Evolutionary conservation across 2,888 invertebrate species (phyloP), one percentile per base, ranked within the genome.

Genomic region (Spodoptera exigua): DNA sequence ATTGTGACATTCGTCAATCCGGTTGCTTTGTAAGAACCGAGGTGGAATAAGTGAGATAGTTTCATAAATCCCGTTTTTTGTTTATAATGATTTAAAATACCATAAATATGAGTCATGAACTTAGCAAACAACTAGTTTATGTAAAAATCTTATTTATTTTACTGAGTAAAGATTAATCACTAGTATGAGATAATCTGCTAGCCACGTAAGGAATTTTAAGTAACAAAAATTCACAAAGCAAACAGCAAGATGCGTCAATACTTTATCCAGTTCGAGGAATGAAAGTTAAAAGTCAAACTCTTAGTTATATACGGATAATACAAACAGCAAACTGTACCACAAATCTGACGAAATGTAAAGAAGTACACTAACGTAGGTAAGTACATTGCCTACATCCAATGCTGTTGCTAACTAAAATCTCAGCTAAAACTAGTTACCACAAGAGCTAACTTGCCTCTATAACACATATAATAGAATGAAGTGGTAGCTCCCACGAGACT

Each of bases 401-500:
- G n/a, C 39, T 36, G 44, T 48, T 62, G 45, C 56, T 49, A 53
- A 59, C 64, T 63, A 45, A 76, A 57, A 62, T 54, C 70, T 62
- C 39, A 63, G 57, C 39, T 59, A 60, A 67, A 74, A 79, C 78
- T 70, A 63, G 76, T 74, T 70, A 54, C n/a, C 48, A 58, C 77
- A 61, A 77, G 77, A 61, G 61, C 68, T 10, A 70, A 69, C 59
- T 53, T 53, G 53, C 61, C 61, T 62, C 49, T 72, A 77, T 76
- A 81, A 79, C 83, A 82, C 58, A 81, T 79, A 78, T 74, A 76
- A 73, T 80, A 78, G 76, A 73, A 79, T 76, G 77, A 79, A 77
- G 69, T 70, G 74, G 68, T 57, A 65, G 80, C 85, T 85, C 88
- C 84, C 85, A 87, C 87, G 85, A 80, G 68, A 72, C 78, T 68